Conservation (phyloP, 2,113 vertebrate species). For the Phrynosoma platyrhinos region DNA sequence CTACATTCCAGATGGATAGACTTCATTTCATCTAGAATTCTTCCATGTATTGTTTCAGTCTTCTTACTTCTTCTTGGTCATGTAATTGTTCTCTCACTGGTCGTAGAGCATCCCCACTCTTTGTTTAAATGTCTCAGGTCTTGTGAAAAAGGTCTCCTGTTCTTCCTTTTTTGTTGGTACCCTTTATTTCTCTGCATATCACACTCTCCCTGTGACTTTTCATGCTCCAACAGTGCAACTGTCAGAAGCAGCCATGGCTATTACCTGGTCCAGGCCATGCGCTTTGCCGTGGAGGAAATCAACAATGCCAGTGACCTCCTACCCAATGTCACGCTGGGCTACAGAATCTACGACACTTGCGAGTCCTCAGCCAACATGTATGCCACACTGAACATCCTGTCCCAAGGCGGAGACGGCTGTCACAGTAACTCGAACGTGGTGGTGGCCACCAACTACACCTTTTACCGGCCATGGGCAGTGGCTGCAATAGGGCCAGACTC, state of each 20-base stretch:
- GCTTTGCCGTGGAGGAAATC: conserved; percentile 84
- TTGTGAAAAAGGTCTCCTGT: no score
- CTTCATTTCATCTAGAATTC: no score
- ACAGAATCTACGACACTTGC: conserved; percentile 84
- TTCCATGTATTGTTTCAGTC: no score
- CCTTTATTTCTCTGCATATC: no score
- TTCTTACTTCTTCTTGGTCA: no score
- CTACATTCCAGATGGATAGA: no score
- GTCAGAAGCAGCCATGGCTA: conserved; percentile 68
- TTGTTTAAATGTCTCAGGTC: no score
- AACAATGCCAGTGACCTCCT: conserved; percentile 86
- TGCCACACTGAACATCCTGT: conserved; percentile 67
- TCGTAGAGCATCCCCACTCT: no score
- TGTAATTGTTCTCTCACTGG: no score
- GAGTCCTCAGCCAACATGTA: conserved; percentile 71
- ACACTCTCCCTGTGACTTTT: no score
- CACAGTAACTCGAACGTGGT: accelerated
- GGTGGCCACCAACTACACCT: conserved; percentile 39
- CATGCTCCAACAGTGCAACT: no score
- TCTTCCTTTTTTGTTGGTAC: no score
- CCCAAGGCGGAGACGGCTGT: background rate
- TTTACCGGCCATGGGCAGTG: conserved; percentile 61
- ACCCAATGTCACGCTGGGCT: conserved; percentile 86
- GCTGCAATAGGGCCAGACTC: conserved; percentile 78
- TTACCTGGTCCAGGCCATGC: conserved; percentile 82